A percentile compares a stretch with the other conserved stretches of the same genome.
These are phyloP conservation scores for Eueides isabella DNA, from an alignment of 1,140 invertebrate species.

Conservation along the genomic window DNA sequence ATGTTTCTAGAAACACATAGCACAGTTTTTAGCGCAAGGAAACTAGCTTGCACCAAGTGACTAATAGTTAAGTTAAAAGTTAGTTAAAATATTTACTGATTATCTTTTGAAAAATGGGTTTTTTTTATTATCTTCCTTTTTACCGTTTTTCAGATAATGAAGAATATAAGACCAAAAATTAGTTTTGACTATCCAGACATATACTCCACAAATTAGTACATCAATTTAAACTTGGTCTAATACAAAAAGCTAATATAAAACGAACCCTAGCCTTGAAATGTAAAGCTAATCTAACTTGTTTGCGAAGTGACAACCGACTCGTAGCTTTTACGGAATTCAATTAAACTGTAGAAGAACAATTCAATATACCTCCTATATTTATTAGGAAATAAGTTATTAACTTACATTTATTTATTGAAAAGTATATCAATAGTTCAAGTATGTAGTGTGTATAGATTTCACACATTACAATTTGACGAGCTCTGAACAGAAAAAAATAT, in stretches of 20 bases:
- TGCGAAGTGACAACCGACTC: slow-evolving; percentile 19
- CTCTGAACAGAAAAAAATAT: too few species aligned
- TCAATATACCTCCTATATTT: slow-evolving; percentile 17
- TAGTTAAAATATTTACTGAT: too few species aligned
- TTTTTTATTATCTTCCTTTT: neutral
- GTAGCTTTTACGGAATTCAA: slow-evolving; percentile 23
- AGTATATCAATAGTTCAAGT: neutral
- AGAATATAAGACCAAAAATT: neutral
- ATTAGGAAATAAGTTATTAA: neutral
- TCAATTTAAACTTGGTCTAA: slow-evolving; percentile 4
- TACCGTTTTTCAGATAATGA: too few species aligned
- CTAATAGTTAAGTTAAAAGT: too few species aligned
- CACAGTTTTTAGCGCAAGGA: too few species aligned
- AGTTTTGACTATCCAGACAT: neutral
- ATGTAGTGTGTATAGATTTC: too few species aligned
- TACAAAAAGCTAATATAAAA: slow-evolving; percentile 22
- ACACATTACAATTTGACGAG: too few species aligned
- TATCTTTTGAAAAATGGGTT: too few species aligned
- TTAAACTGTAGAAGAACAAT: slow-evolving; percentile 24
- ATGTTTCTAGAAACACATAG: too few species aligned
- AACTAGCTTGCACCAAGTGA: too few species aligned
- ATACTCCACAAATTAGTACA: neutral
- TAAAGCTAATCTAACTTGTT: slow-evolving; percentile 30
- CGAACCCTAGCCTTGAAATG: slow-evolving; percentile 12
- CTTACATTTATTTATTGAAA: neutral